Conservation (phyloP, 2,888 invertebrate species). For the Auanema freiburgensis region DNA sequence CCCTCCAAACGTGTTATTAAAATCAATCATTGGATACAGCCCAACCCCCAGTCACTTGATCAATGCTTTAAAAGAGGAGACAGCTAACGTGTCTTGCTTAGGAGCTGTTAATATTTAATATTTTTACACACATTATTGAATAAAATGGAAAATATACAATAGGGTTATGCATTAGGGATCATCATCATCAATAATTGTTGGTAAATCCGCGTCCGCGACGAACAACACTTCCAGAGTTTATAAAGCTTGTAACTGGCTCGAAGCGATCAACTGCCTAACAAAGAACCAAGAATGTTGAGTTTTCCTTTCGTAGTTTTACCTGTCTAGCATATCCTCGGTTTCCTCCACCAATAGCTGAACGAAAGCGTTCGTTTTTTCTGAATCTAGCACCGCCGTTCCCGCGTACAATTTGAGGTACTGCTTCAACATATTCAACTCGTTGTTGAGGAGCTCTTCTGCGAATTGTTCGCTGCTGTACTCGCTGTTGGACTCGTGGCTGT, state of each 20-base stretch:
- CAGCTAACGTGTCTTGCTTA: conserved; percentile 32
- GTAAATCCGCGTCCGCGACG: conserved; percentile 23
- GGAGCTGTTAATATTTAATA: conserved; percentile 43
- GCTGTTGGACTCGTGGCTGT: too few relatives aligned
- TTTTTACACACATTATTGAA: conserved; percentile 1
- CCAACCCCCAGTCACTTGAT: conserved; percentile 44
- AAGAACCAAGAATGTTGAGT: too few relatives aligned
- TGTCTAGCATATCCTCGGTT: neutral
- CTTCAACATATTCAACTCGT: conserved; percentile 5
- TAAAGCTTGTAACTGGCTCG: conserved; percentile 12
- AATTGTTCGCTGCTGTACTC: neutral
- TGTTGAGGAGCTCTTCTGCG: conserved; percentile 9
- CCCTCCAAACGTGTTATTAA: conserved; percentile 51
- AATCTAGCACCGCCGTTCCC: conserved; percentile 1
- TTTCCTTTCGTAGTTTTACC: too few relatives aligned
- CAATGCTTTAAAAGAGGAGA: conserved; percentile 31
- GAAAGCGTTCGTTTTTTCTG: conserved; percentile 18
- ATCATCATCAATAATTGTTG: conserved; percentile 2
- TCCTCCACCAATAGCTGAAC: conserved; percentile 12
- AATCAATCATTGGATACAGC: conserved; percentile 46
- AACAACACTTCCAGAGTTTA: conserved; percentile 7
- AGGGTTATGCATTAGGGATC: neutral
- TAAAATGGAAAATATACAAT: conserved; percentile 1
- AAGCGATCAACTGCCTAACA: conserved; percentile 13
- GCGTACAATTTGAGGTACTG: too few relatives aligned